These are phyloP conservation scores for Corythornis vintsioides DNA, from an alignment of 2,113 vertebrate species.

Conservation along the genomic window DNA sequence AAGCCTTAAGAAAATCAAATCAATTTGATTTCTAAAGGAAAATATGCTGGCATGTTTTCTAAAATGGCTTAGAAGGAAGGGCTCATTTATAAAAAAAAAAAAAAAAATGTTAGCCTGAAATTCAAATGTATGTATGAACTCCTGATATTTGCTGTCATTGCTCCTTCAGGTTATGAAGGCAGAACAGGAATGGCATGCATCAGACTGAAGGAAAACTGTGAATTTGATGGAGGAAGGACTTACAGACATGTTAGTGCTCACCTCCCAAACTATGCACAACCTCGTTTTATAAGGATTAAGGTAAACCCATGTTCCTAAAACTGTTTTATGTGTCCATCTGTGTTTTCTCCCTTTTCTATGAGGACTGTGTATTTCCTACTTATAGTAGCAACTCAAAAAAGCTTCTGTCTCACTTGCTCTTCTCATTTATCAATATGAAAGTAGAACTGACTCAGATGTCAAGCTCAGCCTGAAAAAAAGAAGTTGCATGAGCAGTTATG, in stretches of 20 bases:
- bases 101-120: neutral
- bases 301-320: conserved; percentile 53
- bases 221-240: conserved; percentile 77
- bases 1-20: neutral
- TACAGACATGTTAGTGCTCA: conserved; percentile 76
- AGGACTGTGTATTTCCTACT: neutral
- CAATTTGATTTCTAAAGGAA: neutral
- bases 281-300: conserved; percentile 86
- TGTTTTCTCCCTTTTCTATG: neutral
- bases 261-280: conserved; percentile 84
- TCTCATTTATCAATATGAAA: neutral
- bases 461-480: neutral
- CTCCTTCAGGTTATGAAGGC: conserved; percentile 84
- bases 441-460: neutral
- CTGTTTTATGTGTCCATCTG: neutral
- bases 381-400: neutral
- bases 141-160: neutral
- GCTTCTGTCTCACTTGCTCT: neutral
- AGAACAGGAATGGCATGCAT: conserved; percentile 88
- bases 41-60: neutral
- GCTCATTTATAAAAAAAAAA: neutral
- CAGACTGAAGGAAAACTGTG: conserved; percentile 74
- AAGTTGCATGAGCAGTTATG: neutral
- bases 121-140: neutral
- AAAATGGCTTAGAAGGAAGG: neutral